These are phyloP conservation scores for Holacanthus passer DNA, from an alignment of 2,113 vertebrate genomes.

Conservation along the genomic window DNA sequence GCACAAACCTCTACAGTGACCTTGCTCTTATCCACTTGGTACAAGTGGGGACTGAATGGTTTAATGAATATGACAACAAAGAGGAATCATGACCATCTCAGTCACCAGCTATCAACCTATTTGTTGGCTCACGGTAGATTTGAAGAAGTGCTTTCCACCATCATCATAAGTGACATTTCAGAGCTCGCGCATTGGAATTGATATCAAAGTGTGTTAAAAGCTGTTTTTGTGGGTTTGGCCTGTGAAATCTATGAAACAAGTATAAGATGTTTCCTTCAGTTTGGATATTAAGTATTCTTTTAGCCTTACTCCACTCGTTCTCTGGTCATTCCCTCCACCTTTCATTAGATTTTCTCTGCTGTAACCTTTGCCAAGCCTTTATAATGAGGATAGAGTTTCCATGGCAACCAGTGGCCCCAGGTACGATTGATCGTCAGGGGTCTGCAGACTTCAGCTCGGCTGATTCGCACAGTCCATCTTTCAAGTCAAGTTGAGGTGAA, in stretches of 20 bases:
- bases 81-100: background rate
- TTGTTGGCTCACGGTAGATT: background rate
- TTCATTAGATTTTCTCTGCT: conserved; percentile 14
- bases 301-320: background rate
- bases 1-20: background rate
- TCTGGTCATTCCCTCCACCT: conserved; percentile 9
- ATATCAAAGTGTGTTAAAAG: conserved; percentile 1
- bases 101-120: background rate
- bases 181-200: background rate
- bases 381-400: conserved; percentile 61
- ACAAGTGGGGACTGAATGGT: background rate
- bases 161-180: conserved; percentile 20
- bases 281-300: background rate
- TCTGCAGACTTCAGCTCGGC: conserved; percentile 32
- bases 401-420: conserved; percentile 44
- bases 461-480: conserved; percentile 37
- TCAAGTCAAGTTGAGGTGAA: conserved; percentile 30
- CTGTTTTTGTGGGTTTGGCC: background rate
- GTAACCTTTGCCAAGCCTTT: conserved; percentile 39
- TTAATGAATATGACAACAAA: conserved; percentile 13
- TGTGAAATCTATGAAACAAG: background rate
- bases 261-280: background rate
- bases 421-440: conserved; percentile 47
- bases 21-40: background rate
- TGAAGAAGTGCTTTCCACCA: background rate